Evolutionary conservation across 2,797 vertebrate species (phyloP).

Genomic region (Ctenopoma kingsleyae): DNA sequence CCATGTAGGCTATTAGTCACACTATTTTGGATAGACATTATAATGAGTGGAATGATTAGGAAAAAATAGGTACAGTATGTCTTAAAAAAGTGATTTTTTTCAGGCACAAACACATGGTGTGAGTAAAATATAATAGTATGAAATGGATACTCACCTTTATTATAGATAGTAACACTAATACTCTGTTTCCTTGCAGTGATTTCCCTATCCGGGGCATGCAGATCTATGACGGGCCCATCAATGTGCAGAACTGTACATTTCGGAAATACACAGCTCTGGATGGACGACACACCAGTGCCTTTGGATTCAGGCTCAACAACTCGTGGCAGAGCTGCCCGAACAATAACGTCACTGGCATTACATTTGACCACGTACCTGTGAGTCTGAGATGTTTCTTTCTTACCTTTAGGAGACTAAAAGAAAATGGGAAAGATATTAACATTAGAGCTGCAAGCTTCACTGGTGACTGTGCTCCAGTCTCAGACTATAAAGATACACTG

Average conservation of each 20-base stretch:
- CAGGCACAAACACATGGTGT: too few species aligned
- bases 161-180: not conserved
- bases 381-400: slow-evolving; percentile 62
- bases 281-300: slow-evolving; percentile 93
- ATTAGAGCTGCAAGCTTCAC: not conserved
- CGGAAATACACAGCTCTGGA: slow-evolving; percentile 92
- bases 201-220: slow-evolving; percentile 96
- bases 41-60: too few species aligned
- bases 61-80: too few species aligned
- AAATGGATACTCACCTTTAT: too few species aligned
- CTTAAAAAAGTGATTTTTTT: too few species aligned
- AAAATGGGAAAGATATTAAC: not conserved
- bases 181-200: slow-evolving; percentile 80
- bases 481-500: not conserved
- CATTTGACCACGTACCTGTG: slow-evolving; percentile 93
- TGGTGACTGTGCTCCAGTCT: not conserved
- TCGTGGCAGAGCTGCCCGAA: slow-evolving; percentile 99
- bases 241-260: slow-evolving; percentile 96
- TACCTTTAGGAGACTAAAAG: too few species aligned
- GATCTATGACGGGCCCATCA: slow-evolving; percentile 96
- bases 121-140: too few species aligned
- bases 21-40: too few species aligned
- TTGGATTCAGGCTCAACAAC: slow-evolving; percentile 97
- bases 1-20: too few species aligned
- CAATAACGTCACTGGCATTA: slow-evolving; percentile 90